phyloP scores from a whole-genome alignment of 2,797 vertebrate species.

The Triplophysa yarkandensis region DNA sequence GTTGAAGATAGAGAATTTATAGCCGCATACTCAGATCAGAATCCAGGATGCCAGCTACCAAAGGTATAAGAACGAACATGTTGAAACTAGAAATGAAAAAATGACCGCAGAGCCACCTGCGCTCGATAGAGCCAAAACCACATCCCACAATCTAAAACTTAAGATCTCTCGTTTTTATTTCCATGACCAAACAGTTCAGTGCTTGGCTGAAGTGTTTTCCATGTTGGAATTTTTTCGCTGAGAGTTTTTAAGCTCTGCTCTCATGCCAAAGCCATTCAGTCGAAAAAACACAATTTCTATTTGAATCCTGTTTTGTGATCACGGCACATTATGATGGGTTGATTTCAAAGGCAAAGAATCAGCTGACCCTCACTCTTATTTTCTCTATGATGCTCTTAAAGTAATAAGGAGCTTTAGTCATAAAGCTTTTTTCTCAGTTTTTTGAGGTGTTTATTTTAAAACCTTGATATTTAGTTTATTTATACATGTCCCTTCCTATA shows the following conservation, averaged over 20 bases:
- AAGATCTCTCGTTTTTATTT: conserved; percentile 64
- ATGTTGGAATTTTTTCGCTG: conserved; percentile 60
- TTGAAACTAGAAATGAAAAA: conserved; percentile 66
- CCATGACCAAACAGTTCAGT: conserved; percentile 58
- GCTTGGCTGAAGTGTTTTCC: conserved; percentile 64
- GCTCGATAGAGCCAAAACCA: conserved; percentile 60
- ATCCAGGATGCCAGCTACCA: conserved; percentile 11
- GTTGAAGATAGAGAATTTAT: neutral
- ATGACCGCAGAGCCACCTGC: conserved; percentile 62
- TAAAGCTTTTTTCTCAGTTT: neutral
- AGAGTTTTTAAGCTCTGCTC: conserved; percentile 53
- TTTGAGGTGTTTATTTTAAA: neutral
- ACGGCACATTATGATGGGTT: neutral
- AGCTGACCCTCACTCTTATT: neutral
- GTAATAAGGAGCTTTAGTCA: neutral
- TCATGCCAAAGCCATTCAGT: conserved; percentile 51
- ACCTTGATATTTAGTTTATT: neutral
- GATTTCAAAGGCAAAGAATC: conserved; percentile 9
- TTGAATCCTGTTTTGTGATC: conserved; percentile 13
- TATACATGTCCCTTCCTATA: neutral
- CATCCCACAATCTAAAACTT: conserved; percentile 55
- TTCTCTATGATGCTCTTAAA: too few relatives aligned
- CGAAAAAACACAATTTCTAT: conserved; percentile 51
- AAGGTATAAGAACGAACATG: conserved; percentile 55
- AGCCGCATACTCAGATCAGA: neutral